Evolutionary conservation across 2,113 vertebrate species (phyloP), one percentile per base, ranked within the genome.

Genomic region (Corythoichthys intestinalis): DNA sequence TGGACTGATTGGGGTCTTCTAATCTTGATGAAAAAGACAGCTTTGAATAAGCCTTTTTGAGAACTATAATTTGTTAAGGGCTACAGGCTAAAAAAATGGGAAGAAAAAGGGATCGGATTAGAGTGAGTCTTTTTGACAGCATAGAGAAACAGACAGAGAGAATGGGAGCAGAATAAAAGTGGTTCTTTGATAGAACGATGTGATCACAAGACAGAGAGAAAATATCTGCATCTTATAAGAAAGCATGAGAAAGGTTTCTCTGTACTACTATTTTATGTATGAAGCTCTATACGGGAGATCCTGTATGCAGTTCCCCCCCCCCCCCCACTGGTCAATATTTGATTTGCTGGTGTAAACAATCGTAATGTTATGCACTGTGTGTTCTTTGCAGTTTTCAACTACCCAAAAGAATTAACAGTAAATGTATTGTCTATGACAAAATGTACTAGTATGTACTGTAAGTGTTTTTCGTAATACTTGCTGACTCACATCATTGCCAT

Each of bases 31-130:
- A 83, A 83, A 77, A 67, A 64, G 67, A 80, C 65, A 72, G 69
- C 71, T 87, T 86, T 88, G 78, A 85, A 88, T 87, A 85, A 86
- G 78, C 73, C 80, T 71, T 78, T 74, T 66, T 46, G 72, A 77
- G 78, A 83, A 84, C 82, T 77, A 75, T 65, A 6, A 35, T 76
- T 76, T 58, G 76, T 77, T 74, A 86, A 80, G 67, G 65, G 67
- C 81, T 60, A 76, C 72, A 62, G 61, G 61, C 67, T 62, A 77
- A 66, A 66, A 65, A 72, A 66, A 67, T 39, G 57, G 74, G 37
- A 41, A 81, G 65, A 77, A 41, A 71, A 65, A 73, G 77, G 75
- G 64, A 75, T 77, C 61, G 82, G 86, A 86, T 88, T 86, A 87
- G 74, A 70, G 68, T 20, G 74, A 76, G 72, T 67, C 75, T 79